These are phyloP conservation scores for Brenthis hecate DNA, from an alignment of 2,888 invertebrate species.

Conservation along the genomic window DNA sequence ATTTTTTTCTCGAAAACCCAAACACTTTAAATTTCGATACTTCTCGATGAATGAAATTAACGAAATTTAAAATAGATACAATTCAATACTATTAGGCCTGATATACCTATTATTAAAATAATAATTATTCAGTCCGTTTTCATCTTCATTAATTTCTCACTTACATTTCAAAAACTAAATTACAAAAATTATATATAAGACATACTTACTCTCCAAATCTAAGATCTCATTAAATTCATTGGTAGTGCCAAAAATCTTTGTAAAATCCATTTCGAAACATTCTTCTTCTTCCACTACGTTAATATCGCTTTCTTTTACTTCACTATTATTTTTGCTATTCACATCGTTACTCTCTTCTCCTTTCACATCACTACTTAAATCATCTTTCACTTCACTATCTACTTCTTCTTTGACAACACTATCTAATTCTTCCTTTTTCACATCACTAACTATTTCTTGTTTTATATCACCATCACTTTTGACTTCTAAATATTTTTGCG, in stretches of 20 bases:
- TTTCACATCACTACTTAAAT: conserved; percentile 8
- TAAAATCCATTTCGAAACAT: conserved; percentile 46
- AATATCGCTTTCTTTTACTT: neutral
- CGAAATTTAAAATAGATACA: no score
- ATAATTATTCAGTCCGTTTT: no score
- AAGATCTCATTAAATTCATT: conserved; percentile 68
- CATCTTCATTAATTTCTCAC: no score
- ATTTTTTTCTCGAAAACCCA: no score
- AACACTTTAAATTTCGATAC: no score
- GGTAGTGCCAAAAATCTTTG: conserved; percentile 65
- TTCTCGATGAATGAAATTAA: no score
- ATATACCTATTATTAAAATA: no score
- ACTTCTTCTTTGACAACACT: neutral
- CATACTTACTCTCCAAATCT: conserved; percentile 66
- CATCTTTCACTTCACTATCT: neutral
- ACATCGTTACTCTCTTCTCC: conserved; percentile 4
- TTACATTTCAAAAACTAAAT: no score
- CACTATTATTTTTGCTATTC: neutral
- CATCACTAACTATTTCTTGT: neutral
- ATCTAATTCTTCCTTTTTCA: neutral
- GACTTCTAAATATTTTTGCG: conserved; percentile 46
- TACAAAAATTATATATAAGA: conserved; percentile 4
- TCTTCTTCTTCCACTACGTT: conserved; percentile 23
- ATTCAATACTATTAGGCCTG: no score
- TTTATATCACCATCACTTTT: neutral